Evolutionary conservation across 2,113 vertebrate species (phyloP).

Genomic region (Tylochromis polylepis): DNA sequence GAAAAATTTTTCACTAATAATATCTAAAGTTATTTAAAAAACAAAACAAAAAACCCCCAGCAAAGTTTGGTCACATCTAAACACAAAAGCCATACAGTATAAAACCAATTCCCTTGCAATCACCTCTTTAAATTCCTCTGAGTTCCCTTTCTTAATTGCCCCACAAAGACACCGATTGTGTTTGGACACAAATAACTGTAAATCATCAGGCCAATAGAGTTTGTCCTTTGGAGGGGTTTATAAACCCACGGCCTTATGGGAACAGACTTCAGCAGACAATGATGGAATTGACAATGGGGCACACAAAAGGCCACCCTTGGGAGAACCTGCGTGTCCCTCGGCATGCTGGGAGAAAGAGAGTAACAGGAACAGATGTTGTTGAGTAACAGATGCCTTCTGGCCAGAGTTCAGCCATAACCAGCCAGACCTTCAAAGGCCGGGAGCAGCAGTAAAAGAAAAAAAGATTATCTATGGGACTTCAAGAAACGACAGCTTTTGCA

Average conservation of each 20-base stretch:
- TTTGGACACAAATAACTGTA: slow-evolving; percentile 42
- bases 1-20: not conserved
- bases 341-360: slow-evolving; percentile 84
- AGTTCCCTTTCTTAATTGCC: not conserved
- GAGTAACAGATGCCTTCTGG: slow-evolving; percentile 93
- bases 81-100: accelerated
- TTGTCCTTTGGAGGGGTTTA: slow-evolving; percentile 41
- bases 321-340: slow-evolving; percentile 83
- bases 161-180: slow-evolving; percentile 26
- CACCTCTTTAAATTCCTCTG: not conserved
- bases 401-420: slow-evolving; percentile 79
- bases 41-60: not conserved
- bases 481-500: slow-evolving; percentile 43
- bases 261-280: slow-evolving; percentile 82
- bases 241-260: slow-evolving; percentile 74
- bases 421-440: slow-evolving; percentile 76
- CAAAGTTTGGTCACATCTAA: not conserved
- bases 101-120: not conserved
- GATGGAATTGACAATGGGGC: slow-evolving; percentile 81
- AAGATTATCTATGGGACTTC: slow-evolving; percentile 45
- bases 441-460: not conserved
- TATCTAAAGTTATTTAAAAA: not conserved
- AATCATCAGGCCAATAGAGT: slow-evolving; percentile 30
- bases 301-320: slow-evolving; percentile 88
- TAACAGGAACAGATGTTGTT: slow-evolving; percentile 93